Percentiles rank a stretch among this genome's conserved stretches.
Evolutionary conservation across 2,113 vertebrate species (phyloP).

Genomic region (Callorhinus ursinus): DNA sequence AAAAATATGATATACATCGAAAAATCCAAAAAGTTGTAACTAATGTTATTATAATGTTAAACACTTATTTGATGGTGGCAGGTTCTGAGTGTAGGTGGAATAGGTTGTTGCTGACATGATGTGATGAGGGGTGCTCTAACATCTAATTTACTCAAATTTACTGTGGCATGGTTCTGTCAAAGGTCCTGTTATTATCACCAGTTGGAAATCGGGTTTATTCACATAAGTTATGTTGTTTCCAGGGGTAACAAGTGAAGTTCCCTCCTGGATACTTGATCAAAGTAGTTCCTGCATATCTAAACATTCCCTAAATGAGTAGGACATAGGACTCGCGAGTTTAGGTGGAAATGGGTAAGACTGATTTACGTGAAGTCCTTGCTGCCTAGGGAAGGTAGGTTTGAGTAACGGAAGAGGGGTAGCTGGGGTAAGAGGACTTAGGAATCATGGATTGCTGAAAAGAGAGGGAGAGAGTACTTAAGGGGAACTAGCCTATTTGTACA

Average conservation of each 20-base stretch:
- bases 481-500: background rate
- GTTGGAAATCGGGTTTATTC: background rate
- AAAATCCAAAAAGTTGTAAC: background rate
- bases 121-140: background rate
- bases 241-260: background rate
- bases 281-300: background rate
- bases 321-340: background rate
- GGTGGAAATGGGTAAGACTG: background rate
- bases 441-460: background rate
- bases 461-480: background rate
- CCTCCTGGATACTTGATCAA: background rate
- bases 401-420: background rate
- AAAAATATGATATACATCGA: background rate
- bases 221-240: background rate
- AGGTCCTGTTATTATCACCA: background rate
- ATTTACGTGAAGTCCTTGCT: slow-evolving; percentile 34
- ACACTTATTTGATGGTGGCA: background rate
- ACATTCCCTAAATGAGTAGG: background rate
- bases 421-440: background rate
- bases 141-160: background rate
- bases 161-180: background rate
- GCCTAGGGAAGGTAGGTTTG: background rate
- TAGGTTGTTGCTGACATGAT: background rate
- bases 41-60: background rate
- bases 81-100: background rate